phyloP scores from a whole-genome alignment of 1,140 invertebrate species.

The Hyposmocoma kahamanoa region DNA sequence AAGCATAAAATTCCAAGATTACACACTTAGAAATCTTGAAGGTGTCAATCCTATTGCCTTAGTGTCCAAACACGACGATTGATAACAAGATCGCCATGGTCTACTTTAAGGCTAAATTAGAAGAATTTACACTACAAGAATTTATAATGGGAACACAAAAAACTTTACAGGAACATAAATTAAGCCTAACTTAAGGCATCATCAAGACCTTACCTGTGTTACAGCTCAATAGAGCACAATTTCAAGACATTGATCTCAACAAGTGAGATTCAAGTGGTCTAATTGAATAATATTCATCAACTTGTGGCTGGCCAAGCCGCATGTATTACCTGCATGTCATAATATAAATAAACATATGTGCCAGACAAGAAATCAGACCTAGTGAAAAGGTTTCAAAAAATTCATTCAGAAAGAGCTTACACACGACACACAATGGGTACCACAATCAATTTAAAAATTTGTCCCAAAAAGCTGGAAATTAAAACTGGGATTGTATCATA shows the following conservation, averaged over 20 bases:
- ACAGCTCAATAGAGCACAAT: conserved; percentile 39
- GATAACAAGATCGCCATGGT: too few relatives aligned
- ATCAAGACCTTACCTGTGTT: conserved; percentile 43
- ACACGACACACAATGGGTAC: too few relatives aligned
- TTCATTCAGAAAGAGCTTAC: too few relatives aligned
- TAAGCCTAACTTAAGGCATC: not conserved
- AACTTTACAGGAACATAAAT: not conserved
- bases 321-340: conserved; percentile 25
- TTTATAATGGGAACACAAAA: not conserved
- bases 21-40: too few relatives aligned
- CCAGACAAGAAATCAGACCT: too few relatives aligned
- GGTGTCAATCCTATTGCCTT: too few relatives aligned
- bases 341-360: not conserved
- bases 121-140: not conserved
- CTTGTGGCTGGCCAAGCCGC: conserved; percentile 11
- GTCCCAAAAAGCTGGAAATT: too few relatives aligned
- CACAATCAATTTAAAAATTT: too few relatives aligned
- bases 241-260: conserved; percentile 72
- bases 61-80: too few relatives aligned
- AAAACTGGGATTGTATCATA: too few relatives aligned
- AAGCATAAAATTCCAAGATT: too few relatives aligned
- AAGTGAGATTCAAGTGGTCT: conserved; percentile 72
- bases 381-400: too few relatives aligned
- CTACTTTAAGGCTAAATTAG: not conserved
- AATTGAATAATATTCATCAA: conserved; percentile 46